Evolutionary conservation across 2,113 vertebrate genomes (phyloP).

Genomic region (Coptodon bakossiorum): DNA sequence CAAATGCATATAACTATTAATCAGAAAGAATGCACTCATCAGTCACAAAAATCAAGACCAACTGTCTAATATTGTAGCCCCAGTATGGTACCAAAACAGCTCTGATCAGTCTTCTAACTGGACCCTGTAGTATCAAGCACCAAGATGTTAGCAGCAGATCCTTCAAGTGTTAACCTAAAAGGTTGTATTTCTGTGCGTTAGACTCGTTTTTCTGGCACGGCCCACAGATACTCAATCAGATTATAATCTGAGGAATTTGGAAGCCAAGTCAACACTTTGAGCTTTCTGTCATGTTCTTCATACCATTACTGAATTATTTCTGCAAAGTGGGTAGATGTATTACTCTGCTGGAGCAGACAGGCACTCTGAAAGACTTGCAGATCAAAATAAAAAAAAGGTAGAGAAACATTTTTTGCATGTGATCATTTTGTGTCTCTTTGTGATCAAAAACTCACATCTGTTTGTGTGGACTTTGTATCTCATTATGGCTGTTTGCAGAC

Average conservation of each 20-base stretch:
- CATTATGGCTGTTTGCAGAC: not conserved
- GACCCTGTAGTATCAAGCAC: not conserved
- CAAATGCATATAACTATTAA: not conserved
- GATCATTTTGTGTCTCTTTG: not conserved
- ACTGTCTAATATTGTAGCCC: not conserved
- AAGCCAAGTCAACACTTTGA: not conserved
- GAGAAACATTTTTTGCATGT: not conserved
- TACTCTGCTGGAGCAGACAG: not conserved
- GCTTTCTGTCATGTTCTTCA: not conserved
- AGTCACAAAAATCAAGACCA: not conserved
- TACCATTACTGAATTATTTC: not conserved
- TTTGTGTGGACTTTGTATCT: not conserved
- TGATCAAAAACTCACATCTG: not conserved
- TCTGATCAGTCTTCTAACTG: not conserved
- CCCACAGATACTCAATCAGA: not conserved
- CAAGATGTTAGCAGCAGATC: not conserved
- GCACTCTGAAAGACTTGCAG: not conserved
- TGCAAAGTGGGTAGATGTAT: not conserved
- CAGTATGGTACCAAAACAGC: not conserved
- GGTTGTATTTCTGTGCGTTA: not conserved
- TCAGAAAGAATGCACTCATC: not conserved
- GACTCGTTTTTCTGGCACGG: not conserved
- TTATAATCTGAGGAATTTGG: not conserved
- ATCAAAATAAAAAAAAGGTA: not conserved
- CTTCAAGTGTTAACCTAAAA: not conserved